Evolutionary conservation across 2,113 vertebrate species (phyloP), one percentile per base, ranked within the genome.

Genomic region (Odontesthes bonariensis): DNA sequence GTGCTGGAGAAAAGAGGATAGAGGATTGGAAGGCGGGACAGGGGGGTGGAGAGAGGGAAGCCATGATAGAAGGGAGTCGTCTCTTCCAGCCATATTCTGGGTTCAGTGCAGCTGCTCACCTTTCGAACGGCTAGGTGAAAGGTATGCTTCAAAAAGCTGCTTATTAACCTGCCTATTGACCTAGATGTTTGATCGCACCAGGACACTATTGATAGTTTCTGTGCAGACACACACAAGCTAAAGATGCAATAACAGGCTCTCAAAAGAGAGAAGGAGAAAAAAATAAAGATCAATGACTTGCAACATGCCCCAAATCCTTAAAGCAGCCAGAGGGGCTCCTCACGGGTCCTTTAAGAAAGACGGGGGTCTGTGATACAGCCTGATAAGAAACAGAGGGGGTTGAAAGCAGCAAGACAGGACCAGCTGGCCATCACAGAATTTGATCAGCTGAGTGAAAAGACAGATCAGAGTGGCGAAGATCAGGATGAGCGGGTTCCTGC

Each of bases 241-340:
- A 85, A 87, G 79, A 89, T 86, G 92, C 72, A 92, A 91, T 89
- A 88, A 87, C 72, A 82, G 54, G 49, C 69, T 62, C 76, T 91
- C 63, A 84, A 86, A 85, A 85, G 62, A 83, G 75, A 75, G 44
- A 53, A 63, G 54, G 23, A 1, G 0, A 22, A 7, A 19, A 14
- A 16, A 1, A 38, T 62, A 22, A 6, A 38, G 6, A 31, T 92
- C 88, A 86, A 91, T 93, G 70, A 62, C 75, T 86, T 86, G 87
- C 81, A 90, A 82, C 83, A 88, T 87, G 86, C 78, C 75, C 42
- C 79, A 85, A 92, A 93, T 86, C 82, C 83, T 87, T 65, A 86
- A 85, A 62, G 65, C 63, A 80, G 33, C 56, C 62, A 10, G 51
- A 42, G 56, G 62, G 71, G 52, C 58, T 68, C 68, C 86, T 91